phyloP scores from a whole-genome alignment of 1,140 invertebrate genomes.

The Zophobas atratus region DNA sequence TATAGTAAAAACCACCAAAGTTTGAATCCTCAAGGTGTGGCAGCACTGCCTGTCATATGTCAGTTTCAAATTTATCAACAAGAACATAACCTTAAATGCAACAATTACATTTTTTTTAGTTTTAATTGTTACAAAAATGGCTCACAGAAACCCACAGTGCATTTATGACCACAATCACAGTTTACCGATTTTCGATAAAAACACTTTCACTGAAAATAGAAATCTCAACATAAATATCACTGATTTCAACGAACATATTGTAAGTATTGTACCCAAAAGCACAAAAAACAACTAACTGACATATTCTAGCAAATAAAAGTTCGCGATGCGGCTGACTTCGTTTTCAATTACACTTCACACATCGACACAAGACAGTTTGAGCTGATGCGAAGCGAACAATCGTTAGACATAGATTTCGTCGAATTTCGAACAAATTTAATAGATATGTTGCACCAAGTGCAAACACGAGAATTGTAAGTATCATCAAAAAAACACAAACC shows the following conservation, averaged over 20 bases:
- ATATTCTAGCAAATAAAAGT: slow-evolving; percentile 47
- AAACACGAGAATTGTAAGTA: slow-evolving; percentile 35
- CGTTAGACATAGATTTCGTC: slow-evolving; percentile 48
- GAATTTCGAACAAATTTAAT: slow-evolving; percentile 51
- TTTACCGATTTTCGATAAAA: slow-evolving; percentile 19
- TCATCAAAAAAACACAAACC: neutral
- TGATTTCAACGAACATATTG: slow-evolving; percentile 17
- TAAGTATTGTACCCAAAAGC: neutral
- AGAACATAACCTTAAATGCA: slow-evolving; percentile 22
- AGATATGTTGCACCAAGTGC: slow-evolving; percentile 48
- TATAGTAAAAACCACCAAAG: slow-evolving; percentile 2
- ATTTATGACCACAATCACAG: slow-evolving; percentile 32
- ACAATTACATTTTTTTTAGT: neutral
- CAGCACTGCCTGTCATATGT: neutral
- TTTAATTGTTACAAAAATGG: slow-evolving; percentile 5
- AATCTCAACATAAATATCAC: slow-evolving; percentile 12
- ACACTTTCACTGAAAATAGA: slow-evolving; percentile 24
- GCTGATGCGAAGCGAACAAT: slow-evolving; percentile 45
- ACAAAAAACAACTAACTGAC: neutral
- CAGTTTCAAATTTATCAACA: neutral
- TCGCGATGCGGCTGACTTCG: slow-evolving; percentile 46
- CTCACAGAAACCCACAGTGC: neutral
- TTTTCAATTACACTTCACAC: slow-evolving; percentile 49
- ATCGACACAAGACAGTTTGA: slow-evolving; percentile 48
- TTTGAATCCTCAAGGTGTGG: neutral